phyloP scores from a whole-genome alignment of 2,888 invertebrate genomes.

The Anagyrus pseudococci region DNA sequence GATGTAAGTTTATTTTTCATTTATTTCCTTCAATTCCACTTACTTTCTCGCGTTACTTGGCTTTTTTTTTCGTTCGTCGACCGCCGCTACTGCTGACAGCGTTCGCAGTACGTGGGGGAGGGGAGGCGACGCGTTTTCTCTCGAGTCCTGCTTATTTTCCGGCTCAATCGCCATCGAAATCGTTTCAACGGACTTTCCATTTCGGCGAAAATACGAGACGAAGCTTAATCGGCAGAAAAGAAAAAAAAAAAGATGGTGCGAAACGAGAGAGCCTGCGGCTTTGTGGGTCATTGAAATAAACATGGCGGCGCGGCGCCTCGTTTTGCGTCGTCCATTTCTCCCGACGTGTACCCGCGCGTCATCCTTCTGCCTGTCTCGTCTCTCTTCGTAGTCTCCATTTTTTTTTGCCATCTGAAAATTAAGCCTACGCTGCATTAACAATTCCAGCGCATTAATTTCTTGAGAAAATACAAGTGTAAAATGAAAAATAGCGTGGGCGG shows the following conservation, averaged over 20 bases:
- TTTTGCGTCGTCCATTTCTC: background rate
- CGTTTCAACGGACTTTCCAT: background rate
- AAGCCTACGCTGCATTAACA: no score
- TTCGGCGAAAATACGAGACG: background rate
- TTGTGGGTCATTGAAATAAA: background rate
- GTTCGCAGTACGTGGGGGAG: no score
- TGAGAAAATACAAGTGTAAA: no score
- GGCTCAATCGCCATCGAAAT: background rate
- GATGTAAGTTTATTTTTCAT: conserved; percentile 48
- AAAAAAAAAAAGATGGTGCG: background rate
- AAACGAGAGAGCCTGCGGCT: background rate
- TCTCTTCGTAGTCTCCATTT: no score
- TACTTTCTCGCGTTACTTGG: no score
- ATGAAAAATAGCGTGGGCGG: no score
- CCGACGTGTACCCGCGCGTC: background rate
- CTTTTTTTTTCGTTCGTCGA: background rate
- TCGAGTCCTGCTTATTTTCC: background rate
- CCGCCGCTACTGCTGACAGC: background rate
- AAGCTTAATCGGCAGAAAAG: no score
- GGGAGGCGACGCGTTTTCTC: no score
- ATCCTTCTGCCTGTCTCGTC: background rate
- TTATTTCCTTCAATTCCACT: no score
- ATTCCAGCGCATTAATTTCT: no score
- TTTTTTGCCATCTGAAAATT: no score
- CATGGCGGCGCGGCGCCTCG: conserved; percentile 23